phyloP scores from a whole-genome alignment of 1,140 invertebrate species.

The Ostrea denselamellosa region DNA sequence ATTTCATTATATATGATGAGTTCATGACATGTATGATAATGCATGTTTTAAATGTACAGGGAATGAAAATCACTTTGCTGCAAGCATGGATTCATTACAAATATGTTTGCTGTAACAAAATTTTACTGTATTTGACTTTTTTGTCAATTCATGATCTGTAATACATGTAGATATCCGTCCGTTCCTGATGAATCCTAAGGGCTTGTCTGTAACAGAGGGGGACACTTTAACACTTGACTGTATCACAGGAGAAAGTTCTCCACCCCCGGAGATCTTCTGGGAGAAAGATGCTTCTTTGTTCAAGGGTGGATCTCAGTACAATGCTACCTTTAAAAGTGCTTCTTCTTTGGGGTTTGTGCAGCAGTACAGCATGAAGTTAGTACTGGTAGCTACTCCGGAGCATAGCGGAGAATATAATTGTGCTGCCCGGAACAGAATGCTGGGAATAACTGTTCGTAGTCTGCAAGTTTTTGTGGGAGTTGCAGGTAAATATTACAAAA shows the following conservation, averaged over 20 bases:
- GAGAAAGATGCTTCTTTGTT: conserved; percentile 45
- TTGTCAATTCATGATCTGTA: conserved; percentile 7
- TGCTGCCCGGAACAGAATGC: conserved; percentile 48
- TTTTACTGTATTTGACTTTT: too few relatives aligned
- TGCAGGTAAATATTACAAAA: conserved; percentile 39
- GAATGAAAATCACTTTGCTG: too few relatives aligned
- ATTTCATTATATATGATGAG: too few relatives aligned
- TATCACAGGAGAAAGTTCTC: conserved; percentile 55
- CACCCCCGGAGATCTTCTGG: conserved; percentile 51
- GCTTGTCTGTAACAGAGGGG: conserved; percentile 49
- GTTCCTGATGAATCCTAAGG: conserved; percentile 44
- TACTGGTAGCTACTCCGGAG: conserved; percentile 42
- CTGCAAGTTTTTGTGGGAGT: conserved; percentile 42
- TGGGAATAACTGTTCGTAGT: conserved; percentile 47
- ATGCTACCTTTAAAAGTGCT: conserved; percentile 47
- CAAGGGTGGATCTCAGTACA: conserved; percentile 47
- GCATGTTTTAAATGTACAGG: too few relatives aligned
- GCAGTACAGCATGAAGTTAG: conserved; percentile 55
- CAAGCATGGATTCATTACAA: too few relatives aligned
- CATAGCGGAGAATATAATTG: conserved; percentile 50
- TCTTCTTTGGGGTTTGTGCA: conserved; percentile 38
- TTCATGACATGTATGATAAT: too few relatives aligned
- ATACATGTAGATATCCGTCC: conserved; percentile 50
- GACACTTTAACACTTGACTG: conserved; percentile 47
- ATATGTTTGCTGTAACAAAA: too few relatives aligned